Evolutionary conservation across 1,140 invertebrate genomes (phyloP).

Genomic region (Plutomurus gul): DNA sequence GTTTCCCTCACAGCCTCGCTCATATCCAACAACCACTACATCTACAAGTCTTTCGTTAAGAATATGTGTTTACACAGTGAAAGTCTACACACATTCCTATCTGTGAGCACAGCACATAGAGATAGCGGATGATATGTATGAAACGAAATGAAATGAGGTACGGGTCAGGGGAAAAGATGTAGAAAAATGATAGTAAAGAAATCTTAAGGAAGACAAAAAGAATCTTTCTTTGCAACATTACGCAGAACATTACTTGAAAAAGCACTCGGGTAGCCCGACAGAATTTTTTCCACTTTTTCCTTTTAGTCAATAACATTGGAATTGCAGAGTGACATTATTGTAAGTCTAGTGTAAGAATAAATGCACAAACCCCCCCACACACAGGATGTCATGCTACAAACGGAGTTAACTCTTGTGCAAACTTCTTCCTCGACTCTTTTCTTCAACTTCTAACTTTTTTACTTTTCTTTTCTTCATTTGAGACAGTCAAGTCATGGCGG

Average conservation of each 20-base stretch:
- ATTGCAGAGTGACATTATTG: slow-evolving; percentile 37
- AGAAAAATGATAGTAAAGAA: not conserved
- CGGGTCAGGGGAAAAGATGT: not conserved
- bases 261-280: not conserved
- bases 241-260: slow-evolving; percentile 31
- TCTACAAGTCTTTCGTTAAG: too few species aligned
- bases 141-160: not conserved
- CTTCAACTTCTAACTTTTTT: slow-evolving; percentile 8
- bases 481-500: not conserved
- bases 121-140: not conserved
- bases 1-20: too few species aligned
- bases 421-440: not conserved
- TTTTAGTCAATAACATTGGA: slow-evolving; percentile 33
- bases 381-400: slow-evolving; percentile 11
- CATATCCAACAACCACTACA: too few species aligned
- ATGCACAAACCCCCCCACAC: not conserved
- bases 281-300: not conserved
- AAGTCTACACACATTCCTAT: too few species aligned
- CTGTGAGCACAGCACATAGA: too few species aligned
- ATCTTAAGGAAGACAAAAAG: not conserved
- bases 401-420: not conserved
- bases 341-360: not conserved
- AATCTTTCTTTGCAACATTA: not conserved
- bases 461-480: not conserved
- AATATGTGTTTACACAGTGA: too few species aligned